Base-by-base conservation (phyloP, 2,113 vertebrate genomes). In the Sylvia atricapilla region DNA sequence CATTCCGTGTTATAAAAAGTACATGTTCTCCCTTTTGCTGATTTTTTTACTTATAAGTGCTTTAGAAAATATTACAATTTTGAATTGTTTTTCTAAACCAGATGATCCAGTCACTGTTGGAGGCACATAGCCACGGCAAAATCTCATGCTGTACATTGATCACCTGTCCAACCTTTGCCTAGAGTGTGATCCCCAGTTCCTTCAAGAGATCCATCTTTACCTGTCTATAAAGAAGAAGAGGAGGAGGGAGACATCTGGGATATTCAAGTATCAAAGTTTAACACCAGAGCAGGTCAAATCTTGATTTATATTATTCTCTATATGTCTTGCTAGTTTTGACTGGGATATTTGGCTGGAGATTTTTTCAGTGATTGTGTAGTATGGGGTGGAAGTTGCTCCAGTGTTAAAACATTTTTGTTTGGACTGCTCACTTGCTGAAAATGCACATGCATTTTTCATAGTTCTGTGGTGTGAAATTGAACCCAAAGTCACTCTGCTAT, bases 91-190 rank as follows among this genome's bases (percentile, higher is more conserved):
- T 97, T 97, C 97, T 97, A 96, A 94, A 95, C 86, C 97, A 99
- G 99, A 99, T 98, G 98, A 99, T 98, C 98, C 98, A 98, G 98
- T 99, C 98, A 98, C 98, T 98, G 98, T 98, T 98, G 99, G 99
- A 99, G 98, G 98, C 98, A 98, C 98, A 98, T 98, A 98, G 98
- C 98, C 98, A 99, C 97, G 98, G 98, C 98, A 98, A 98, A 98
- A 98, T 98, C 98, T 98, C 98, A 99, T 98, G 98, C 98, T 98
- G 97, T 98, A 98, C 98, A 98, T 98, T 98, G 97, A 98, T 98
- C 98, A 98, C 98, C 98, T 98, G 97, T 98, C 98, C 98, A 98
- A 99, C 98, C 98, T 99, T 98, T 98, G 97, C 98, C 98, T 98
- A 98, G 98, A 98, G 98, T 97, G 98, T 97, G 98, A 98, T 98